Evolutionary conservation across 1,140 invertebrate genomes (phyloP), one percentile per base, ranked within the genome.

Genomic region (Conus ventricosus): DNA sequence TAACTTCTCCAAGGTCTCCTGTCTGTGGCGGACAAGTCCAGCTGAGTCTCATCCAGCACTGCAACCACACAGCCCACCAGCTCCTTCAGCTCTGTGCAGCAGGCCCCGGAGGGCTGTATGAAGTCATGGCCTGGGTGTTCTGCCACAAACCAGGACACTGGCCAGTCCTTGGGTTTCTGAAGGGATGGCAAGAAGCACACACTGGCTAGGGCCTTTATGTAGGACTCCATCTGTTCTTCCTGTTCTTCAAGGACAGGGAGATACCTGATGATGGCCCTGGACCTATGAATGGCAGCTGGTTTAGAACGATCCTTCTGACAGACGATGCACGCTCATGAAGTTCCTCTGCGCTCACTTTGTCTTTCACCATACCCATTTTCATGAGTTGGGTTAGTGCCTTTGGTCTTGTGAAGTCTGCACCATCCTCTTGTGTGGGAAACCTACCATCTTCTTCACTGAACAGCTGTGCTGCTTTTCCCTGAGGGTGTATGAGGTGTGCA

Each of bases 141-240:
- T 75, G 51, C 39, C 20, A 63, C 67, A 75, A 53, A 23, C 84
- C 84, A 85, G 20, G 53, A 15, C 84, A 89, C 63, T 23, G 67
- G 84, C 91, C 91, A 92, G 27, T 89, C 71, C 0, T 80, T 17
- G 57, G 91, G 88, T 55, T 85, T 87, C 39, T 17, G 3, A 11
- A 84, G 78, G 3, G 89, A 88, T n/a, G 91, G 91, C 17, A 92
- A 39, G 80, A 92, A 92, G n/a, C 27, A 5, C n/a, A 90, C 82
- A 10, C 89, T 54, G 13, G 63, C 53, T 15, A 92, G 25, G 80
- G 75, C 53, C 15, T 55, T 0, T 67, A 17, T 60, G 25, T 75
- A 15, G 11, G 54, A 17, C 76, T n/a, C 25, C 13, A 27, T 67
- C 17, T 51, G 11, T 23, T 82, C n/a, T 13, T 57, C 57, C 15